Base-by-base conservation (phyloP, 2,113 vertebrate species). In the Entosphenus tridentatus region DNA sequence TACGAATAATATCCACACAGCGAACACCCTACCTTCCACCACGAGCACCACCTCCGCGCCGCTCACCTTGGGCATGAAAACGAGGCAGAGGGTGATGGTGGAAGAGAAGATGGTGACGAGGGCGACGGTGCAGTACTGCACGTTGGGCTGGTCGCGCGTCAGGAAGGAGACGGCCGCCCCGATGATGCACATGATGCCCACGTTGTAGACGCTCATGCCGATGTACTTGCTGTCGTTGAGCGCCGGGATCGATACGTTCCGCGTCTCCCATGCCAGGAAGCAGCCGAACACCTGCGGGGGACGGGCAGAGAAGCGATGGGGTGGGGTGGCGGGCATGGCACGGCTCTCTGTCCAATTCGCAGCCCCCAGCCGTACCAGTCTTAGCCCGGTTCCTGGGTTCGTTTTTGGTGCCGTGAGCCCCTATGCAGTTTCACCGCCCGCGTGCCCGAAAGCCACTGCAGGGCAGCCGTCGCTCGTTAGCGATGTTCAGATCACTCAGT, bases 151-250 rank as follows among this genome's bases (percentile, higher is more conserved):
- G 78, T 98, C 93, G 9, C 92, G 82, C 8, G 93, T 97, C 68
- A 98, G 87, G 76, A 98, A 96, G 55, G 93, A 97, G 71, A 97
- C 93, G 0, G 93, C 93, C 1, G 92, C 93, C 2, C 92, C 92
- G 2, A 98, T 97, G 77, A 98, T 98, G 78, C 93, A 98, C 93
- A 98, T 98, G 79, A 98, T 98, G 2, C 93, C 93, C 74, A 98
- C 93, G 0, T 98, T 98, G 82, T 98, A 98, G 10, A 98, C 93
- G 1, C 93, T 97, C 92, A 98, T 98, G 12, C 93, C 93, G 0
- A 98, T 98, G 79, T 98, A 98, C 77, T 97, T 98, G 84, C 92
- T 98, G 76, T 98, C 93, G 1, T 98, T 98, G 77, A 98, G 84
- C 1, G 93, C 92, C 1, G 90, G 93, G 76, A 97, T 98, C 85